phyloP scores from a whole-genome alignment of 2,113 vertebrate genomes.

The Mobula birostris region DNA sequence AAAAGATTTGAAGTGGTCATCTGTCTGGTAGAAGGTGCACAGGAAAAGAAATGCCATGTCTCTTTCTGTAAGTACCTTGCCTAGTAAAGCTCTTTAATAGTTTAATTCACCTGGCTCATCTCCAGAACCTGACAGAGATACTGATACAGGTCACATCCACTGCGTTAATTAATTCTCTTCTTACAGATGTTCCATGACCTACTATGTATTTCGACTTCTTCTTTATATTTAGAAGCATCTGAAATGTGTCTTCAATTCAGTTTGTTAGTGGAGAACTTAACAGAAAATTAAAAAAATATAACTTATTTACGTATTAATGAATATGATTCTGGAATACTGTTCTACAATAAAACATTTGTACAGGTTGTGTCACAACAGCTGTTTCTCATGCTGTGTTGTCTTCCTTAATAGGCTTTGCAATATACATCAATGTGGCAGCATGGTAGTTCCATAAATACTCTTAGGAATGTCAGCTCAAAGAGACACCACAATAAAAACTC shows the following conservation, averaged over 20 bases:
- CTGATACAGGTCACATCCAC: background rate
- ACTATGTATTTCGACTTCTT: background rate
- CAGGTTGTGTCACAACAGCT: constrained; percentile 13
- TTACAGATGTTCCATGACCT: background rate
- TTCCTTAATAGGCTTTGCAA: background rate
- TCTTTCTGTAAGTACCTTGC: no score
- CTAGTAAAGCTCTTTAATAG: no score
- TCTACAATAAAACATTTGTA: constrained; percentile 3
- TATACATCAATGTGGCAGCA: background rate
- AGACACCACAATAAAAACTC: background rate
- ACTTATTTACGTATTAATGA: background rate
- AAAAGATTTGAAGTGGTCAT: no score
- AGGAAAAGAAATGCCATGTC: no score
- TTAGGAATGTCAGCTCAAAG: background rate
- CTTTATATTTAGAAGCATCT: background rate
- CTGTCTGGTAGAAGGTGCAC: no score
- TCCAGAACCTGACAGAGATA: background rate
- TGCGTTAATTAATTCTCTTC: background rate
- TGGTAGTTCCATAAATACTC: background rate
- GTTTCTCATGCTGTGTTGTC: background rate
- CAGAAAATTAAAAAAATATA: background rate
- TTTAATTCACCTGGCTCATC: no score
- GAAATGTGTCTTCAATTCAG: background rate
- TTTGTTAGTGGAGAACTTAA: background rate
- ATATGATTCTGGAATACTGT: background rate